phyloP scores from a whole-genome alignment of 2,888 invertebrate genomes.

The Epinotia nisella region DNA sequence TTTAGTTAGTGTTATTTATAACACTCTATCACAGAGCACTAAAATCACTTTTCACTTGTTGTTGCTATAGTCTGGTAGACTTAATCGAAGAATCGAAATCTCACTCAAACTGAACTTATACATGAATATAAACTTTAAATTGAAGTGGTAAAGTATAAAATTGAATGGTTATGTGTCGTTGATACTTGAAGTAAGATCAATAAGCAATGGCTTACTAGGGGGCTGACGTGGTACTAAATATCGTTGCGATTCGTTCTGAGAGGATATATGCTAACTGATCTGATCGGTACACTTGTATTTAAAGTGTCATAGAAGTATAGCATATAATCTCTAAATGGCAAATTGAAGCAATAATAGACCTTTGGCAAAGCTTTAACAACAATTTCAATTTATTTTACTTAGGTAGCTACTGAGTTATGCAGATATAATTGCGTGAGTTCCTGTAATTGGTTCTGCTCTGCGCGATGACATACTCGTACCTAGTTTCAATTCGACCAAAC shows the following conservation, averaged over 20 bases:
- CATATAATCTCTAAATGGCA: not conserved
- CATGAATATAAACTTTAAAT: not conserved
- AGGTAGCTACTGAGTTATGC: too few species aligned
- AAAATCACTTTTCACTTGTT: not conserved
- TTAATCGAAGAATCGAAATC: slow-evolving; percentile 14
- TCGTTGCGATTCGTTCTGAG: slow-evolving; percentile 2
- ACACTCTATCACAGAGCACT: not conserved
- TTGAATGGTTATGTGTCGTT: not conserved
- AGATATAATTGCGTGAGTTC: too few species aligned
- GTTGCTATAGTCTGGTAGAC: not conserved
- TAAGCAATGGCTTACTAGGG: slow-evolving; percentile 6
- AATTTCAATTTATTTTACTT: not conserved
- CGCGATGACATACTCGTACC: too few species aligned
- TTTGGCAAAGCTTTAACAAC: not conserved
- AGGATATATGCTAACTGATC: slow-evolving; percentile 7
- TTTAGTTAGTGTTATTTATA: too few species aligned
- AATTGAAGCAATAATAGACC: not conserved
- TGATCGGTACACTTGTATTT: slow-evolving; percentile 1
- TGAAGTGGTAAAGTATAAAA: not conserved
- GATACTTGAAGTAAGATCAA: slow-evolving; percentile 9
- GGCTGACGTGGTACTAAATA: slow-evolving; percentile 4
- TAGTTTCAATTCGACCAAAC: too few species aligned
- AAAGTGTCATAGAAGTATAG: slow-evolving; percentile 4
- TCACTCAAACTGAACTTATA: not conserved
- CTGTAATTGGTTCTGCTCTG: too few species aligned